Base-by-base conservation (phyloP, 2,113 vertebrate genomes). In the Apaloderma vittatum region DNA sequence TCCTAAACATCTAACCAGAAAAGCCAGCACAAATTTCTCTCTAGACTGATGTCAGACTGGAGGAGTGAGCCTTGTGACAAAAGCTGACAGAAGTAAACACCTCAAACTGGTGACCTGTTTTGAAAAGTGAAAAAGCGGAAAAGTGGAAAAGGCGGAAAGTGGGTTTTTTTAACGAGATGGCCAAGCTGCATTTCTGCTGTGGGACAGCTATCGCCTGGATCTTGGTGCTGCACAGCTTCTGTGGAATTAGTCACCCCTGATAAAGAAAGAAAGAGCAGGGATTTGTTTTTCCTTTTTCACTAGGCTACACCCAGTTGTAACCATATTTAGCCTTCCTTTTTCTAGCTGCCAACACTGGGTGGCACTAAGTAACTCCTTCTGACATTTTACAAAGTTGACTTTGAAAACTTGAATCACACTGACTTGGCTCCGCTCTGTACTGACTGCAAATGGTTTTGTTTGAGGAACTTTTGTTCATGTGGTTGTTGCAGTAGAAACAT, bases 281-380 rank as follows among this genome's bases (percentile, higher is more conserved):
- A 3, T 18, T 68, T 77, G 73, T 81, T 68, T 65, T 36, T 26
- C 80, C 45, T 30, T 27, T 80, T 95, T 91, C 51, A 68, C 27
- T 54, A 73, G 84, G 22, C 62, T 94, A 68, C 72, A 84, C 72
- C 79, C 86, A 52, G 27, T 68, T 87, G 78, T 91, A 94, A 84
- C 79, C 81, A 52, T 83, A 92, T 76, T 84, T 96, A 94, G 84
- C 92, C 93, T 97, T 94, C 58, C 37, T 95, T 93, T 93, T 97
- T 80, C 84, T 95, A 91, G 59, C 67, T 95, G 89, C 85, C 95
- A 96, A 96, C 97, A 96, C 97, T 97, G 97, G 96, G 93, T 97
- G 97, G 96, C 97, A 97, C 96, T 96, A 97, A 94, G 70, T 88
- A 95, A 96, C 95, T 96, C 95, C 94, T 94, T 61, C 85, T 78